These are phyloP conservation scores for Strix uralensis DNA, from an alignment of 2,113 vertebrate species.

Conservation along the genomic window DNA sequence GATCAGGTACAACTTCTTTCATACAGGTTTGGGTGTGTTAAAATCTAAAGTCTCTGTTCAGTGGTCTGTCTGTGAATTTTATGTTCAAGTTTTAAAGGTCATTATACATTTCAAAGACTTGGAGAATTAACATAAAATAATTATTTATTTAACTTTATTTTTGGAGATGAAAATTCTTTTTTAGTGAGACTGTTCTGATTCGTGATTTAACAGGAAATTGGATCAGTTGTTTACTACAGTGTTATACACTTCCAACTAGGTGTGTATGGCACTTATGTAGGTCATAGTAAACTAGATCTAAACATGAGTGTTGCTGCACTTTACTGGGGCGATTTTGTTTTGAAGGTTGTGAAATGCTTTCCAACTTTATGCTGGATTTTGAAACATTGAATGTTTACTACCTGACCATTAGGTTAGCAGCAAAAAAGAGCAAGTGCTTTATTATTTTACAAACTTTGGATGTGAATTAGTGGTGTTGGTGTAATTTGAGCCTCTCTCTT, in stretches of 20 bases:
- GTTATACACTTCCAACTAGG: not conserved
- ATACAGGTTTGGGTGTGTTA: not conserved
- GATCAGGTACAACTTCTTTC: constrained; percentile 84
- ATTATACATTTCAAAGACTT: not conserved
- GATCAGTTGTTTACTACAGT: not conserved
- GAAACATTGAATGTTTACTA: not conserved
- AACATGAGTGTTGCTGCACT: not conserved
- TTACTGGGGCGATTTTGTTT: not conserved
- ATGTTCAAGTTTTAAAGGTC: not conserved
- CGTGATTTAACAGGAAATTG: not conserved
- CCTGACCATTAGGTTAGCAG: not conserved
- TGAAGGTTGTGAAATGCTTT: not conserved
- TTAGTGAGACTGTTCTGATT: not conserved
- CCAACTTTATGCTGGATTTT: not conserved
- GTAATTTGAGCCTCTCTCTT: not conserved
- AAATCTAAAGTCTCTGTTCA: not conserved
- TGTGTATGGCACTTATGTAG: not conserved
- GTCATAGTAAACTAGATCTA: not conserved
- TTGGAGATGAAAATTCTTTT: not conserved
- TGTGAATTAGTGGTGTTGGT: rapidly evolving
- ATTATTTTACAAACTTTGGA: not conserved
- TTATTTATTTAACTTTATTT: not conserved
- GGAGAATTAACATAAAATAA: not conserved
- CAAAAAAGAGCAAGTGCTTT: not conserved
- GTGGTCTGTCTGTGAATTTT: not conserved